Evolutionary conservation across 2,888 invertebrate genomes (phyloP).

Genomic region (Epiblema foenella): DNA sequence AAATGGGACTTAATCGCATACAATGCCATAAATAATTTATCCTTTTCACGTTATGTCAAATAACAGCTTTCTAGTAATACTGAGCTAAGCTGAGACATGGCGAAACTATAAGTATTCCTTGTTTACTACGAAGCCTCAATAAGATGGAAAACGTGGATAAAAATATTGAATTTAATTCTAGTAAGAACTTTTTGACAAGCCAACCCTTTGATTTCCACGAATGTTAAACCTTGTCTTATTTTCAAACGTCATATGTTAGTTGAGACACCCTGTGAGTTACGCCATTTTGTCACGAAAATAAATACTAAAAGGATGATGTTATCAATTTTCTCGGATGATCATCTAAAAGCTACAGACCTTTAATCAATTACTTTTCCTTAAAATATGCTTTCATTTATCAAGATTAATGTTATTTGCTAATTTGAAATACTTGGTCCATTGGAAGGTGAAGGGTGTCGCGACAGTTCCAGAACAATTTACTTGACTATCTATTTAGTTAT

Average conservation of each 20-base stretch:
- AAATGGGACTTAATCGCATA: no score
- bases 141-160: neutral
- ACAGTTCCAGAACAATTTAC: constrained; percentile 2
- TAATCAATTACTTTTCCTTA: constrained; percentile 28
- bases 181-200: neutral
- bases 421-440: constrained; percentile 15
- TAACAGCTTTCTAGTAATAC: no score
- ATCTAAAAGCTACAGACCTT: constrained; percentile 13
- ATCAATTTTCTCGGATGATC: constrained; percentile 13
- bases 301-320: constrained; percentile 7
- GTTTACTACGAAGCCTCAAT: neutral
- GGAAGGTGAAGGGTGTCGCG: neutral
- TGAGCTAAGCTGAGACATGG: no score
- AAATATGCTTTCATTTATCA: constrained; percentile 11
- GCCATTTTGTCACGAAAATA: neutral
- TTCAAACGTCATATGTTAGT: neutral
- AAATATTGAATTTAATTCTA: neutral
- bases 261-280: neutral
- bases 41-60: no score
- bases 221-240: neutral
- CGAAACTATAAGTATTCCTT: no score
- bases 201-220: constrained; percentile 4
- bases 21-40: no score
- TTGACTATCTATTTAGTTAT: neutral
- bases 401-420: constrained; percentile 8